Evolutionary conservation across 2,797 vertebrate genomes (phyloP), one percentile per base, ranked within the genome.

Genomic region (Euphonia xanthogaster): DNA sequence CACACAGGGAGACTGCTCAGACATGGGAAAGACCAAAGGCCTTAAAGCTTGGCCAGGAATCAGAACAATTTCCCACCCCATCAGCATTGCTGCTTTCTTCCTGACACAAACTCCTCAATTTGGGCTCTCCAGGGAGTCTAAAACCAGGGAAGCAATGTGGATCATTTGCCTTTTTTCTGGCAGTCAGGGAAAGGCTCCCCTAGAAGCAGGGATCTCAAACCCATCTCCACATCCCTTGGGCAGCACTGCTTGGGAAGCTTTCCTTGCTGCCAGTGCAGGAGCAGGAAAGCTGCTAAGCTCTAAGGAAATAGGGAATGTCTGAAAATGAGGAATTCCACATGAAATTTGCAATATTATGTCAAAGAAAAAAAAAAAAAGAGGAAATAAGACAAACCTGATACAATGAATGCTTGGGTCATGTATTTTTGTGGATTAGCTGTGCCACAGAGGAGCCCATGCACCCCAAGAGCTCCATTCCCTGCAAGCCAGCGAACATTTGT

Each of bases 401-500:
- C 62, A 44, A 6, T 24, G 50, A 84, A 14, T 51, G 62, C 45
- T 92, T 94, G 86, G 71, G 92, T 94, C 95, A 51, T 88, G 67
- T 92, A 14, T 93, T 95, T 91, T 77, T 92, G 40, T 81, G 78
- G 90, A 96, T 94, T 83, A 93, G 62, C 51, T 86, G 75, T 86
- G 84, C 79, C n/a, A n/a, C 5, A 14, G 78, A 89, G 76, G 90
- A 63, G 65, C 82, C 79, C 35, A 1, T 88, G 42, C 80, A 53
- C 84, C 53, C 66, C 42, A 14, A 50, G 84, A 93, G 93, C 94
- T 53, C 88, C 84, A 54, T 91, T 92, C 83, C 88, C 95, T 81
- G 62, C 54, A 25, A 92, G 72, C 71, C 95, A 95, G 90, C 0
- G 54, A 94, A 93, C 95, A 88, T 97, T 94, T 97, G 94, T 37